Percentiles rank a stretch among this genome's conserved stretches.
These are phyloP conservation scores for Microtus ochrogaster DNA, from an alignment of 2,113 vertebrate species.

Conservation along the genomic window DNA sequence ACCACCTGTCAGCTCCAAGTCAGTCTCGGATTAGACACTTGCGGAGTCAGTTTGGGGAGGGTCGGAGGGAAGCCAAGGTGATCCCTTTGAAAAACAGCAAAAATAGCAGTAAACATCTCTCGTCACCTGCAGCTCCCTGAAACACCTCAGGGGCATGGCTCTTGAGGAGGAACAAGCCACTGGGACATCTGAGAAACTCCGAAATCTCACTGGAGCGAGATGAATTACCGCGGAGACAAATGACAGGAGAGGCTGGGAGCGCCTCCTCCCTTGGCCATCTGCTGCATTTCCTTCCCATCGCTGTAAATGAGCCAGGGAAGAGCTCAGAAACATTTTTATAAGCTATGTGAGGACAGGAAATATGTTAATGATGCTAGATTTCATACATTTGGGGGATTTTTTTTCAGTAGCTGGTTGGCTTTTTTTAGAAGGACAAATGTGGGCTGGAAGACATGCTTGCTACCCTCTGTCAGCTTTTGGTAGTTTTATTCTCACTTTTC, in stretches of 20 bases:
- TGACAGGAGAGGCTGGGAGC: slow-evolving; percentile 80
- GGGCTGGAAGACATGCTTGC: slow-evolving; percentile 80
- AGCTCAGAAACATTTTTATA: slow-evolving; percentile 82
- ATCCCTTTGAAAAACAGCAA: slow-evolving; percentile 81
- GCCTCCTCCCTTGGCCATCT: slow-evolving; percentile 80
- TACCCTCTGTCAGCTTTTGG: slow-evolving; percentile 81
- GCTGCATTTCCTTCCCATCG: slow-evolving; percentile 83
- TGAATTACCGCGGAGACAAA: slow-evolving; percentile 78
- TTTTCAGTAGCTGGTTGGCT: slow-evolving; percentile 79
- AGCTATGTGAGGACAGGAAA: slow-evolving; percentile 83
- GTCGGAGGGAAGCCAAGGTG: slow-evolving; percentile 65
- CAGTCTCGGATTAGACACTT: slow-evolving; percentile 81
- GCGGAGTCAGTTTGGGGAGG: slow-evolving; percentile 73
- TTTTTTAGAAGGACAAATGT: slow-evolving; percentile 83
- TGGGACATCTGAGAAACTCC: slow-evolving; percentile 77
- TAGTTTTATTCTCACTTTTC: slow-evolving; percentile 83
- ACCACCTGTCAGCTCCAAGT: slow-evolving; percentile 89
- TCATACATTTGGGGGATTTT: slow-evolving; percentile 77
- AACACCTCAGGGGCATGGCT: slow-evolving; percentile 78
- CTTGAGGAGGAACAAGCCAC: slow-evolving; percentile 70
- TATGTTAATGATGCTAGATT: slow-evolving; percentile 83
- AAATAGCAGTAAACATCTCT: slow-evolving; percentile 81
- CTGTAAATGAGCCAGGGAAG: slow-evolving; percentile 82
- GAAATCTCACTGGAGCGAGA: slow-evolving; percentile 79
- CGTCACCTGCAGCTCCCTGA: slow-evolving; percentile 81